Base-by-base conservation (phyloP, 2,797 vertebrate species). In the Darevskia mixta region DNA sequence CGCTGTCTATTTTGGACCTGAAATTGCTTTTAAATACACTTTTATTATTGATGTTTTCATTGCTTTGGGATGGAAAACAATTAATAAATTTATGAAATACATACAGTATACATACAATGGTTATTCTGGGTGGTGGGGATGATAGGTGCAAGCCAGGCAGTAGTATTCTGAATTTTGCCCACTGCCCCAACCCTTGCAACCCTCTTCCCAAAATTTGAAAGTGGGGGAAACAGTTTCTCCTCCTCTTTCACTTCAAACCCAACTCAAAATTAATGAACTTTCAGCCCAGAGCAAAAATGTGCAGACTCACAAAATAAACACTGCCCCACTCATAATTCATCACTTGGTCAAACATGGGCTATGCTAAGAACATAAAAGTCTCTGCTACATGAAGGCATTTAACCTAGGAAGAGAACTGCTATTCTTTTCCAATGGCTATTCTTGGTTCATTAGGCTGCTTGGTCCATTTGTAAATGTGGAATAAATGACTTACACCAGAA, bases 201-300 rank as follows among this genome's bases (percentile, higher is more conserved):
- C n/a, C 7, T 35, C 3, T 18, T 2, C n/a, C 20, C 29, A 43
- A 49, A 71, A 32, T 71, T 29, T 29, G 15, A 82, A 71, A 6
- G 45, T 64, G 61, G 61, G 9, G 2, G 6, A 4, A 5, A 17
- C 7, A 3, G 8, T n/a, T 18, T 4, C 43, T 0, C 15, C 38
- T 64, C 13, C 45, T 49, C 77, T 55, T 79, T n/a, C 29, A 32
- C 27, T n/a, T 55, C 45, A 18, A 79, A 41, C 17, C 43, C 27
- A 7, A 83, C 9, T 49, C 5, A 43, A 32, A 45, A 83, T 49
- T 23, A 5, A 23, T 49, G 8, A 45, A 15, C 66, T 23, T 81
- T 81, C 86, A 88, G 18, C 61, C 61, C 18, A 23, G 94, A 96
- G 96, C 95, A 98, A 69, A 83, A 49, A 32, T 8, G 5, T 71